Evolutionary conservation across 2,113 vertebrate genomes (phyloP), one percentile per base, ranked within the genome.

Genomic region (Pseudorhombus dupliciocellatus): DNA sequence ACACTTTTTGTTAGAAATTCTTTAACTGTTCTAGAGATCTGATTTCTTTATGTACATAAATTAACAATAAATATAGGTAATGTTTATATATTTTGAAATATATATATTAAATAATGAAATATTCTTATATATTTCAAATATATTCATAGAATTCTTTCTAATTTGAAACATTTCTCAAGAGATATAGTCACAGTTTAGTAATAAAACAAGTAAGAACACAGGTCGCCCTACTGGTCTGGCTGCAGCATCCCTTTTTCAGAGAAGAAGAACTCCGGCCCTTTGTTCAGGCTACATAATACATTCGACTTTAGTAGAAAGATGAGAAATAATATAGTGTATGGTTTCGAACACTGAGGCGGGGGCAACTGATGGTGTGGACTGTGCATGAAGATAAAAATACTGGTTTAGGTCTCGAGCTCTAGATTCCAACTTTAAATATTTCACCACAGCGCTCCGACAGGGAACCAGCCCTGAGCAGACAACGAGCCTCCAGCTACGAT

Each of bases 51-150:
- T 92, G 76, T 93, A 93, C 90, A 94, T 91, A 92, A 91, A 92
- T 93, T 89, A 93, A 92, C 88, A 94, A 94, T 94, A 94, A 93
- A 94, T 94, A 94, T 92, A 91, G 84, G 84, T 90, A 80, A 88
- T 84, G 78, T 88, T 81, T 91, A 88, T 90, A 88, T 90, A 91
- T 89, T 86, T 87, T 91, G 84, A 92, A 90, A 92, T 91, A 90
- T 93, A 91, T 93, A 86, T 93, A 88, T 89, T 90, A 89, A 91
- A 91, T 92, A 91, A 84, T 82, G 77, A 91, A 89, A 93, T 93
- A 91, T 88, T 90, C 58, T 79, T 85, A 90, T 92, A 92, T 91
- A 90, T 92, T 92, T 92, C 89, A 92, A 91, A 93, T 90, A 92
- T 91, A 91, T 89, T 87, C 78, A 86, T 91, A 92, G 87, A 90